phyloP scores from a whole-genome alignment of 2,888 invertebrate species.

The Panopea generosa region DNA sequence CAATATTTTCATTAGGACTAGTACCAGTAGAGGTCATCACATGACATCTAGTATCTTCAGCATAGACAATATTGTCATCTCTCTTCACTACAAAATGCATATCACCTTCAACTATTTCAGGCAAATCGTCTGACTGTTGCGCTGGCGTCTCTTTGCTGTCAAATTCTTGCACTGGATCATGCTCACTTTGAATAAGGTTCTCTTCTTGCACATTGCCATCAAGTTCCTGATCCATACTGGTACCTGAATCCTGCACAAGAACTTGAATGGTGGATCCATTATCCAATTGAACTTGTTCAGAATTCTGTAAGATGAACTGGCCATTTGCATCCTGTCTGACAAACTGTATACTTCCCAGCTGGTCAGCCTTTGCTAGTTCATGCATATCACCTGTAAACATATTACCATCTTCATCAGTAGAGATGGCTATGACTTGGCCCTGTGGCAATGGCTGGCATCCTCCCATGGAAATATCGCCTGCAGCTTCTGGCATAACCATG shows the following conservation, averaged over 20 bases:
- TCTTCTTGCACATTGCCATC: no score
- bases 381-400: not conserved
- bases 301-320: conserved; percentile 38
- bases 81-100: no score
- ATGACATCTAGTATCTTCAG: no score
- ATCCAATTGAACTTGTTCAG: conserved; percentile 31
- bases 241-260: conserved; percentile 21
- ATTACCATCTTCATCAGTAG: not conserved
- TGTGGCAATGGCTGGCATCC: not conserved
- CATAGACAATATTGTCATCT: no score
- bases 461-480: not conserved
- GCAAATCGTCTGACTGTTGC: no score
- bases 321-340: conserved; percentile 22
- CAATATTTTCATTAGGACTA: no score
- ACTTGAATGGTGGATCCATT: conserved; percentile 33
- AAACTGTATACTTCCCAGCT: conserved; percentile 20
- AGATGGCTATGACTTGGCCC: not conserved
- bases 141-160: no score
- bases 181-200: no score
- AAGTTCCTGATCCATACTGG: no score
- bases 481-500: not conserved
- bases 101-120: no score
- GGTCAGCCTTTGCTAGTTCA: not conserved
- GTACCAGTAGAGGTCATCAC: no score
- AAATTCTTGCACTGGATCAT: no score